phyloP scores from a whole-genome alignment of 1,140 invertebrate genomes.

The Drosophila lowei region DNA sequence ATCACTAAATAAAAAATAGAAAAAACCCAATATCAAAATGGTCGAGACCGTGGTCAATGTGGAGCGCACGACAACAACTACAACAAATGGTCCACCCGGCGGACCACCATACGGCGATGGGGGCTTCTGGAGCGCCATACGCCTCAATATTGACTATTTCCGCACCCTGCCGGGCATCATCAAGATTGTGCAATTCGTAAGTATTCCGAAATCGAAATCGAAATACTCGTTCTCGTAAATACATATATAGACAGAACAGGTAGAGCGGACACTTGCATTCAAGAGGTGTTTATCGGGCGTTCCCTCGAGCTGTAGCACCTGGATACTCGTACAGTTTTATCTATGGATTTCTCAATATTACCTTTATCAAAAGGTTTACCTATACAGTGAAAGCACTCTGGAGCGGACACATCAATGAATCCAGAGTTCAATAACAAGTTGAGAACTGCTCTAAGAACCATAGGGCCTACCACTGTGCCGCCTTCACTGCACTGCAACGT shows the following conservation, averaged over 20 bases:
- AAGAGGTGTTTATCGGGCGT: background rate
- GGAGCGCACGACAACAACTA: conserved; percentile 85
- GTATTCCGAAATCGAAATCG: conserved; percentile 49
- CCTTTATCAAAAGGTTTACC: conserved; percentile 15
- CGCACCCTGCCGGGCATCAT: conserved; percentile 86
- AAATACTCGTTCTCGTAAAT: too few relatives aligned
- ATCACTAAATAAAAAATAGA: conserved; percentile 3
- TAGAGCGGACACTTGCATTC: background rate
- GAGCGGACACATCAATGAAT: too few relatives aligned
- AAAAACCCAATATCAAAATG: conserved; percentile 84
- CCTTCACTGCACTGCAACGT: too few relatives aligned
- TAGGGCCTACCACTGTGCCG: too few relatives aligned
- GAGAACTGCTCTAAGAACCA: too few relatives aligned
- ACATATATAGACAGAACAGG: too few relatives aligned
- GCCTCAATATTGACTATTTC: conserved; percentile 86
- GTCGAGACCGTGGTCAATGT: conserved; percentile 88
- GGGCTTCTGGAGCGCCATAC: conserved; percentile 84
- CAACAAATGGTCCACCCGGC: conserved; percentile 84
- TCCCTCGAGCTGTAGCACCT: background rate
- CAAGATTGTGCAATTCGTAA: conserved; percentile 86
- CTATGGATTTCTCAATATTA: conserved; percentile 40
- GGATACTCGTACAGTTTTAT: conserved; percentile 36
- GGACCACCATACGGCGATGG: conserved; percentile 81
- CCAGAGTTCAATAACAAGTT: too few relatives aligned
- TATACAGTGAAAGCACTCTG: too few relatives aligned